Base-by-base conservation (phyloP, 1,140 invertebrate genomes). In the Campodea augens region DNA sequence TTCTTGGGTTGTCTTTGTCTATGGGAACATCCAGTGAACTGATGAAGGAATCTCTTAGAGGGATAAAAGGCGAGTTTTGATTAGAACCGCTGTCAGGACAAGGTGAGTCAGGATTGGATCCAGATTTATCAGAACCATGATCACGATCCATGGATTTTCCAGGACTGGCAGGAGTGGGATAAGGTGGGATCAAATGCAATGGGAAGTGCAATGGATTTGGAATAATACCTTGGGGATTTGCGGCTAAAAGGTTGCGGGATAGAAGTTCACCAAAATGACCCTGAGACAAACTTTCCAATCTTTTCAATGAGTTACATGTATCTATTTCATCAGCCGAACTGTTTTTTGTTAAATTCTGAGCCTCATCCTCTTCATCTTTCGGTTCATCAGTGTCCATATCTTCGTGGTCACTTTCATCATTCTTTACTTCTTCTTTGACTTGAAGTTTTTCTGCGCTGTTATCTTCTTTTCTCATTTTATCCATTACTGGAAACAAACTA, bases 21-120 rank as follows among this genome's bases (percentile, higher is more conserved):
- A 91, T 72, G 4, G 89, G 88, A 15, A 92, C 78, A 53, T 85
- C 81, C 48, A 75, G 72, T 2, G 73, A 77, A 49, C 71, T 75
- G 45, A 79, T 70, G 54, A 80, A 79, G 45, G 75, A 72, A 46
- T 81, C 76, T 54, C 76, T 25, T n/a, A 50, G 41, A n/a, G n/a
- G n/a, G n/a, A n/a, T n/a, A n/a, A n/a, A n/a, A n/a, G n/a, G n/a
- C n/a, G n/a, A n/a, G 54, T 75, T 77, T 3, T 73, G 64, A 49
- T 72, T 67, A 43, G 71, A 68, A 53, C 71, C 68, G 25, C 55
- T 63, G 45, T 75, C 73, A 43, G 73, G 72, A 3, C 64, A 55
- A 10, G 62, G 61, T 38, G 66, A 70, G 46, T 74, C 71, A 22
- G 64, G 61, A 37, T 68, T 69, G 22, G 46, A 49, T 15, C 45